Evolutionary conservation across 2,888 invertebrate species (phyloP).

Genomic region (Anodontia alba): DNA sequence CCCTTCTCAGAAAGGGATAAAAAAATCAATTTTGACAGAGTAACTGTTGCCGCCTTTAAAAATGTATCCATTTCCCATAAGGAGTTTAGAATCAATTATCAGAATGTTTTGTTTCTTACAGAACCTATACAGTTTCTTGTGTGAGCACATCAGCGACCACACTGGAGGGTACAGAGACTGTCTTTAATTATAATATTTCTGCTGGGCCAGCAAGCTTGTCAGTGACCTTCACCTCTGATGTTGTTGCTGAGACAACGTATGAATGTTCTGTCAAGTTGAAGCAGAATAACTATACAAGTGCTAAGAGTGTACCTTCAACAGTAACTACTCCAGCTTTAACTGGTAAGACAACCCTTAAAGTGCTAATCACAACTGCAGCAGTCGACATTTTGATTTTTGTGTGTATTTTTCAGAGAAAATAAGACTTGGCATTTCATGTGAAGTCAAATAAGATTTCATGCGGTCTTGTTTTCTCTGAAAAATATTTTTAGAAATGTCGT

Average conservation of each 20-base stretch:
- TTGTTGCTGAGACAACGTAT: slow-evolving; percentile 61
- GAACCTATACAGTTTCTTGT: slow-evolving; percentile 39
- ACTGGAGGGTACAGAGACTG: slow-evolving; percentile 16
- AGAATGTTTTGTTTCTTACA: not conserved
- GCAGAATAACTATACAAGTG: slow-evolving; percentile 51
- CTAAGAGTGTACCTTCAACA: slow-evolving; percentile 57
- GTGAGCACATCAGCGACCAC: slow-evolving; percentile 32
- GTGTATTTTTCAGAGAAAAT: no score
- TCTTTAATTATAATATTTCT: not conserved
- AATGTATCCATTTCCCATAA: no score
- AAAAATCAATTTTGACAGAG: no score
- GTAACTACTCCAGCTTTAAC: slow-evolving; percentile 54
- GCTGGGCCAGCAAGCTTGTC: slow-evolving; percentile 23
- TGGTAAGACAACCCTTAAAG: no score
- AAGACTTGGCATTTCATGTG: no score
- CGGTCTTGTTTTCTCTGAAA: no score
- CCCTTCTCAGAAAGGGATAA: no score
- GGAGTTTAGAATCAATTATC: no score
- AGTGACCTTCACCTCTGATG: slow-evolving; percentile 48
- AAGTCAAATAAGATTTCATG: no score
- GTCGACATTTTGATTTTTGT: not conserved
- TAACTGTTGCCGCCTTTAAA: no score
- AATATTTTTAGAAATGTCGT: no score
- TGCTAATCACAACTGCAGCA: no score
- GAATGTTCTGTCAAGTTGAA: slow-evolving; percentile 57